phyloP scores from a whole-genome alignment of 1,140 invertebrate species.

The Chionoecetes opilio region DNA sequence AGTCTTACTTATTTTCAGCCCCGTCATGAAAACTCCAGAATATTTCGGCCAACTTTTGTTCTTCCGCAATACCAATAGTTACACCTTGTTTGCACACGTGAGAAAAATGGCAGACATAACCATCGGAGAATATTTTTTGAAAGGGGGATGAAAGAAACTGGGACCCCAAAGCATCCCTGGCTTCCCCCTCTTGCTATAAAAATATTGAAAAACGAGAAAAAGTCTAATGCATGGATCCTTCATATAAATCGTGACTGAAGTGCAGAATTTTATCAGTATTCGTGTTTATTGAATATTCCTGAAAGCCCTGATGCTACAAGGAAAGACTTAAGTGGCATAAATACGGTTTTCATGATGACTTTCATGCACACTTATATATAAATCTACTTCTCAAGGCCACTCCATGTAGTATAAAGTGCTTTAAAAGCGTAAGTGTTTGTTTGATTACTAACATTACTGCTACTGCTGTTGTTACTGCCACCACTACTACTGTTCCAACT shows the following conservation, averaged over 20 bases:
- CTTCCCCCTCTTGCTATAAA: neutral
- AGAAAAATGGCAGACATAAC: conserved; percentile 52
- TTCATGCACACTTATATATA: neutral
- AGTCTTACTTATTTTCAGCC: conserved; percentile 5
- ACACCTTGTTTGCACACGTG: conserved; percentile 35
- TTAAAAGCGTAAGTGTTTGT: neutral
- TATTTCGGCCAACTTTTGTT: conserved; percentile 50
- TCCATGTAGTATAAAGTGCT: neutral
- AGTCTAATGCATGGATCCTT: too few relatives aligned
- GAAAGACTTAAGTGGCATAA: neutral
- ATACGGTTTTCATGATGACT: neutral
- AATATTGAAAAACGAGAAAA: neutral
- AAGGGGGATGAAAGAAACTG: conserved; percentile 1
- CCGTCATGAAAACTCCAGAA: conserved; percentile 41
- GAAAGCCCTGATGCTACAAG: neutral
- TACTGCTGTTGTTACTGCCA: neutral
- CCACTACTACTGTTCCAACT: neutral
- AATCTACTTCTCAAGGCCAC: neutral
- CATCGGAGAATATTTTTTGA: conserved; percentile 53
- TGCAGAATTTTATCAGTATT: neutral
- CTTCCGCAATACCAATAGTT: conserved; percentile 36
- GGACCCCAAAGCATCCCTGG: conserved; percentile 11
- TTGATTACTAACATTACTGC: too few relatives aligned
- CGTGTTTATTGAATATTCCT: neutral
- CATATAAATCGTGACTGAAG: neutral